Conservation (phyloP, 2,113 vertebrate species). For the Ictalurus punctatus region DNA sequence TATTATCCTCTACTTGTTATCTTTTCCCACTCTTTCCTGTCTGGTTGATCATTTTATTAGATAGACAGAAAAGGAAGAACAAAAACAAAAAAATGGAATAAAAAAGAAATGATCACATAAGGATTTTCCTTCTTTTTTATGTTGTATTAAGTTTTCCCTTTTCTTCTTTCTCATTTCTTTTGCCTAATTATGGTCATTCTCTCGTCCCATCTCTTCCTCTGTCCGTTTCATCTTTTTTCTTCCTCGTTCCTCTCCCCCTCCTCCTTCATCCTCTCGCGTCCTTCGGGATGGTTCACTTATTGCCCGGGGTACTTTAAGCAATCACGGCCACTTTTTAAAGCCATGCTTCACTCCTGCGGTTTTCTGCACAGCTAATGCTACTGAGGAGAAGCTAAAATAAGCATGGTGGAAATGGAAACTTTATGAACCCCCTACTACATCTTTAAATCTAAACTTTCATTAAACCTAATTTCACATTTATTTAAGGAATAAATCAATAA, state of each 20-base stretch:
- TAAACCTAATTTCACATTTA: neutral
- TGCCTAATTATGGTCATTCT: neutral
- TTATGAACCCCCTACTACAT: neutral
- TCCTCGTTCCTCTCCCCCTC: constrained; percentile 49
- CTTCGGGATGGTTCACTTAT: neutral
- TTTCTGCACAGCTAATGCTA: neutral
- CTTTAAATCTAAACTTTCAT: neutral
- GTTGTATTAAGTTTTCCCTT: neutral
- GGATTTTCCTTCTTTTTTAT: neutral
- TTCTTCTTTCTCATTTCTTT: neutral
- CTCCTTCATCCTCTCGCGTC: constrained; percentile 54
- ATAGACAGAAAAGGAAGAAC: neutral
- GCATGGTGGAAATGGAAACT: neutral
- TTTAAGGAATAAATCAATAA: neutral
- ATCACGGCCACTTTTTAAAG: neutral
- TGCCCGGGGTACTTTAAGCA: neutral
- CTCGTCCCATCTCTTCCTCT: neutral
- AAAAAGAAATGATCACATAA: neutral
- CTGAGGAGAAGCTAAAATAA: neutral
- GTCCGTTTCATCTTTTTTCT: neutral
- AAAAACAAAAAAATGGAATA: neutral
- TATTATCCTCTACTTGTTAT: neutral
- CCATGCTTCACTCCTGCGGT: neutral
- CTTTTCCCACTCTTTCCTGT: neutral
- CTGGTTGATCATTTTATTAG: neutral